Percentiles rank a stretch among this genome's conserved stretches.
Conservation (phyloP, 1,140 invertebrate genomes). For the Solenopsis invicta region DNA sequence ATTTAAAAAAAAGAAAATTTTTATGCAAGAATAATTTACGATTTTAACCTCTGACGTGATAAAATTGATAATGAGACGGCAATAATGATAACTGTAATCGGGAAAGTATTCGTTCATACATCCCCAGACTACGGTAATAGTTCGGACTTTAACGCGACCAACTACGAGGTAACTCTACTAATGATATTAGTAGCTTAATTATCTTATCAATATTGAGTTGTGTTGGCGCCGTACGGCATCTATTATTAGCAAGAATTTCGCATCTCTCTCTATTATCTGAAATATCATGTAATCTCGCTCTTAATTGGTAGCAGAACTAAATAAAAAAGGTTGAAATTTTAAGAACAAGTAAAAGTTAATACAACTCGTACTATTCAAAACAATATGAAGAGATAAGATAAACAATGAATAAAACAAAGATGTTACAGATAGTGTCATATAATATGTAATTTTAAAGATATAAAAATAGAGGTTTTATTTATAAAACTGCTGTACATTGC, state of each 20-base stretch:
- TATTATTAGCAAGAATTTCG: constrained; percentile 18
- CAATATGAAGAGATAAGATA: no score
- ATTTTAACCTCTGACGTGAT: not conserved
- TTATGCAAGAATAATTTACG: not conserved
- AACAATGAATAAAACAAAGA: no score
- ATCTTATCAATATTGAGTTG: constrained; percentile 70
- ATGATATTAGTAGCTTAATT: constrained; percentile 70
- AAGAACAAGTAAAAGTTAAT: not conserved
- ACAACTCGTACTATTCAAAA: no score
- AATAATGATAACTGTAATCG: constrained; percentile 50
- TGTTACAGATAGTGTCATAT: no score
- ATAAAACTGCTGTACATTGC: no score
- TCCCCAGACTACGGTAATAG: constrained; percentile 24
- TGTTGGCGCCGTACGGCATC: not conserved
- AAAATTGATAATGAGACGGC: constrained; percentile 28
- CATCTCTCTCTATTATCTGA: constrained; percentile 13
- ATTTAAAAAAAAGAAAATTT: not conserved
- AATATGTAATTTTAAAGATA: no score
- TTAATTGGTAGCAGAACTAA: not conserved
- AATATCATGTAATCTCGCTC: not conserved
- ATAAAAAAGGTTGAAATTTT: not conserved
- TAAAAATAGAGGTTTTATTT: no score
- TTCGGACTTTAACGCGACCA: constrained; percentile 28
- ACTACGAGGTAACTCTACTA: constrained; percentile 55
- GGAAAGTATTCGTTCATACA: constrained; percentile 39